Evolutionary conservation across 2,888 invertebrate species (phyloP).

Genomic region (Opisthograptis luteolata): DNA sequence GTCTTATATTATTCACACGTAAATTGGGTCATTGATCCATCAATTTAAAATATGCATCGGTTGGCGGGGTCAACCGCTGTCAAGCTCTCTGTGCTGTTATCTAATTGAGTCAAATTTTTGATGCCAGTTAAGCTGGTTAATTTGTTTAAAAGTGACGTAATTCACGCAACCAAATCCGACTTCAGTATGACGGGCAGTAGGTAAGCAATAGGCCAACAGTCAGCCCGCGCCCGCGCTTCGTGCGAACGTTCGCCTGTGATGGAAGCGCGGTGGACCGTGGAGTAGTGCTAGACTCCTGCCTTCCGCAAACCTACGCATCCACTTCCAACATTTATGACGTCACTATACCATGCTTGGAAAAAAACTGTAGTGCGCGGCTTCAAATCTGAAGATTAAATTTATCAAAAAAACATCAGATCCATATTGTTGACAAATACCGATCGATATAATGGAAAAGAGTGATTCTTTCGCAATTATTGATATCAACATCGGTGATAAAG

Average conservation of each 20-base stretch:
- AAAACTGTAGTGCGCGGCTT: conserved; percentile 12
- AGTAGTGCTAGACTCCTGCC: background rate
- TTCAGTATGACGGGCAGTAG: conserved; percentile 3
- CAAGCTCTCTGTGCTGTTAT: conserved; percentile 4
- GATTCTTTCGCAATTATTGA: conserved; percentile 70
- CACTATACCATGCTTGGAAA: conserved; percentile 4
- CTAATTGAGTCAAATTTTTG: conserved; percentile 40
- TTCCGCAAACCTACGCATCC: background rate
- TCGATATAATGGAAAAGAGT: conserved; percentile 61
- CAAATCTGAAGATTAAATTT: background rate
- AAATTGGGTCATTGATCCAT: conserved; percentile 15
- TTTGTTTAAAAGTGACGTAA: conserved; percentile 49
- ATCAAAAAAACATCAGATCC: conserved; percentile 1
- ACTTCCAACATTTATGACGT: background rate
- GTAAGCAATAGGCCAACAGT: conserved; percentile 29
- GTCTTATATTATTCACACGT: background rate
- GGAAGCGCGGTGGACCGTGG: conserved; percentile 2
- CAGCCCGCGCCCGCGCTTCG: conserved; percentile 54
- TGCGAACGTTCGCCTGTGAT: conserved; percentile 52
- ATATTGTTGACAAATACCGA: conserved; percentile 20
- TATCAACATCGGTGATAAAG: conserved; percentile 64
- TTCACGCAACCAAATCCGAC: conserved; percentile 28
- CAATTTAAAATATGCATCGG: conserved; percentile 7
- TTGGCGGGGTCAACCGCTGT: conserved; percentile 21
- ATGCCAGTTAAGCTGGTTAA: conserved; percentile 28